Conservation (phyloP, 1,140 invertebrate species). For the Matsumurasca onukii region DNA sequence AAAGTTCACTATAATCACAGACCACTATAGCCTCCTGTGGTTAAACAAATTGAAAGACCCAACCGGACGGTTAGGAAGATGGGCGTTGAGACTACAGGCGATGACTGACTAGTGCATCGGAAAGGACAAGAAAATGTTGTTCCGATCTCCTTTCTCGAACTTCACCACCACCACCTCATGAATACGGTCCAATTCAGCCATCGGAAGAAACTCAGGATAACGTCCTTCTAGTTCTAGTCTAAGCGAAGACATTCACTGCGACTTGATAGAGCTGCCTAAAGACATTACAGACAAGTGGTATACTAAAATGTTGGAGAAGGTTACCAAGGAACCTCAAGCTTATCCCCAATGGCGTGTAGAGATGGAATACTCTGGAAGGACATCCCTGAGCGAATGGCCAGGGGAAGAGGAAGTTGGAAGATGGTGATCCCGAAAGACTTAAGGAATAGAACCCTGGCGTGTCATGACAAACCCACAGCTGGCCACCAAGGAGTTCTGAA, state of each 20-base stretch:
- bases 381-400: neutral
- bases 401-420: neutral
- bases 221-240: too few relatives aligned
- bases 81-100: neutral
- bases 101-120: neutral
- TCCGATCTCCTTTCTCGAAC: neutral
- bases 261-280: neutral
- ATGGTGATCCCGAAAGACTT: neutral
- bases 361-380: neutral
- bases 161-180: neutral
- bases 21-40: conserved; percentile 20
- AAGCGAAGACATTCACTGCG: neutral
- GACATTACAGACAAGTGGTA: neutral
- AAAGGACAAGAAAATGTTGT: conserved; percentile 12
- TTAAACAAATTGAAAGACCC: neutral
- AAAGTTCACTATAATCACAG: conserved; percentile 6
- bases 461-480: conserved; percentile 16
- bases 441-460: neutral
- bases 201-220: too few relatives aligned
- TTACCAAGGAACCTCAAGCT: neutral
- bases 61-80: neutral
- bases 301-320: neutral
- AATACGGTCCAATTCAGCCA: neutral
- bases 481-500: conserved; percentile 27
- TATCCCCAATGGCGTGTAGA: neutral